Evolutionary conservation across 2,797 vertebrate species (phyloP).

Genomic region (Anas bahamensis): DNA sequence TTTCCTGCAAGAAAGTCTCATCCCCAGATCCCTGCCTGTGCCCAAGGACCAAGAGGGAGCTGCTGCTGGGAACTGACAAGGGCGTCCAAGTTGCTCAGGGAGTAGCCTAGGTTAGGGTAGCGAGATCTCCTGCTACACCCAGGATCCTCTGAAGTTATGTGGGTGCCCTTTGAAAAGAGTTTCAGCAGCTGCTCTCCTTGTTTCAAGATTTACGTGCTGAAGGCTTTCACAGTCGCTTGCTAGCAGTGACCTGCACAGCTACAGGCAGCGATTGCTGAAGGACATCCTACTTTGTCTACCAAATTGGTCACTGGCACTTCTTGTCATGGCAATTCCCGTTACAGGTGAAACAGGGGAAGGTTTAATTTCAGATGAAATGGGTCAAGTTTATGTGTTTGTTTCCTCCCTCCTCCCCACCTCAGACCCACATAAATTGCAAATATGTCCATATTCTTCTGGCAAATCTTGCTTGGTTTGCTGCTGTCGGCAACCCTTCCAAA

Average conservation of each 20-base stretch:
- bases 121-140: background rate
- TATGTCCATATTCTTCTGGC: background rate
- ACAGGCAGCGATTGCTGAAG: background rate
- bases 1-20: background rate
- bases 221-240: background rate
- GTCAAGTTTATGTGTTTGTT: background rate
- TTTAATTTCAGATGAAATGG: background rate
- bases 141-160: background rate
- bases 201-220: background rate
- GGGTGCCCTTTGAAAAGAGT: background rate
- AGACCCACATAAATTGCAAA: background rate
- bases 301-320: conserved; percentile 55
- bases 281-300: conserved; percentile 46
- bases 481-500: background rate
- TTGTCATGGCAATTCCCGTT: conserved; percentile 56
- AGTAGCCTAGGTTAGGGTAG: background rate
- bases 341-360: background rate
- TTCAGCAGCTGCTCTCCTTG: background rate
- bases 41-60: background rate
- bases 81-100: background rate
- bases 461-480: background rate
- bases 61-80: background rate
- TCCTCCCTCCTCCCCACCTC: background rate
- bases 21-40: background rate
- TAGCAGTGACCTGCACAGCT: conserved; percentile 37